Evolutionary conservation across 1,140 invertebrate species (phyloP).

Genomic region (Paraescarpia echinospica): DNA sequence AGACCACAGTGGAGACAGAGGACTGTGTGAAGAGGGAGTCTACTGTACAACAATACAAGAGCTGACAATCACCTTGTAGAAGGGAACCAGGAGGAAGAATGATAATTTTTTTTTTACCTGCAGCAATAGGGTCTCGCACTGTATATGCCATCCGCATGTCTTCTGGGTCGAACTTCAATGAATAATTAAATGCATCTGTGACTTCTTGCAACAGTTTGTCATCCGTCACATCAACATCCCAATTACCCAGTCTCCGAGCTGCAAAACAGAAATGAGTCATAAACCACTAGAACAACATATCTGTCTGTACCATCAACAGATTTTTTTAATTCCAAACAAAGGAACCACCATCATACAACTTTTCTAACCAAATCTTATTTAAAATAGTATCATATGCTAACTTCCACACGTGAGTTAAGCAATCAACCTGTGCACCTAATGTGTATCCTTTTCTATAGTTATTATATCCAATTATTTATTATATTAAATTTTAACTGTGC

Average conservation of each 20-base stretch:
- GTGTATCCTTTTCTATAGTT: neutral
- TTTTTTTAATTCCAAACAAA: neutral
- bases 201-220: constrained; percentile 67
- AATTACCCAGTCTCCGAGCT: constrained; percentile 22
- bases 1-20: too few relatives aligned
- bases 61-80: too few relatives aligned
- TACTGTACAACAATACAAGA: too few relatives aligned
- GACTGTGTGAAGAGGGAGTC: too few relatives aligned
- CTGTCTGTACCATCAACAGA: neutral
- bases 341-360: neutral
- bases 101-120: constrained; percentile 40
- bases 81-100: too few relatives aligned
- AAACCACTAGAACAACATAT: neutral
- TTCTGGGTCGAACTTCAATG: constrained; percentile 79
- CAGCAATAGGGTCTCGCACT: constrained; percentile 83
- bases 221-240: constrained; percentile 49
- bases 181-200: constrained; percentile 78
- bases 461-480: neutral
- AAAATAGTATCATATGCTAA: neutral
- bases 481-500: neutral
- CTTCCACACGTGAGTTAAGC: neutral
- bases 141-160: constrained; percentile 77
- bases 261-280: neutral
- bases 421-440: neutral
- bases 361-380: neutral